Base-by-base conservation (phyloP, 2,113 vertebrate species). In the Poecile atricapillus region DNA sequence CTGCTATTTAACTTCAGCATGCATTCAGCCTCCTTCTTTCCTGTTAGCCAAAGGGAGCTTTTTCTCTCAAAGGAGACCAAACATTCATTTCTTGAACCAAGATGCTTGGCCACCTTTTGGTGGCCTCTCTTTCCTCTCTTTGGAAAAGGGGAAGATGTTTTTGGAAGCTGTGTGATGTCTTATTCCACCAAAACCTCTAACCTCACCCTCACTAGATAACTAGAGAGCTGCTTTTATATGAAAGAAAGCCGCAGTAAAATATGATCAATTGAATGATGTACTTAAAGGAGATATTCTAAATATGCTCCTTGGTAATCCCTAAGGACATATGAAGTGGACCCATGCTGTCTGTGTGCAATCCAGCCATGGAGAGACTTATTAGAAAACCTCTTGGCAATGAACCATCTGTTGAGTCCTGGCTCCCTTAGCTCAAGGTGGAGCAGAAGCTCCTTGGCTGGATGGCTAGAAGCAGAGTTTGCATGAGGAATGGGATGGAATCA, bases 401-500 rank as follows among this genome's bases (percentile, higher is more conserved):
- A 44, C 35, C 7, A 5, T n/a, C 43, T 68, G n/a, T 59, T 2
- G 7, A 58, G 8, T 30, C 53, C 56, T 86, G 44, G 7, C 35
- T 83, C 6, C 15, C 30, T 89, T 33, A 81, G 44, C 39, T 84
- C 33, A 70, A 62, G 58, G 65, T 30, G 37, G 46, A 84, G 56
- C 65, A 70, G 86, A 78, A 77, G 14, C 20, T 82, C 22, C 27
- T 85, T 44, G 28, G 43, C 25, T 65, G 47, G 47, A 28, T 0
- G 0, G 16, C n/a, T 74, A 28, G 53, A 59, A 67, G 73, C 82
- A 76, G 39, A 71, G 22, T 52, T 90, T 70, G n/a, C 2, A 0
- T 15, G 31, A 20, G 1, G 0, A 74, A 77, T 7, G 1, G 43
- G 37, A 62, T 0, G 4, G 21, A 52, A 35, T 79, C 1, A 0